phyloP scores from a whole-genome alignment of 2,113 vertebrate species.

The Etia nguti region DNA sequence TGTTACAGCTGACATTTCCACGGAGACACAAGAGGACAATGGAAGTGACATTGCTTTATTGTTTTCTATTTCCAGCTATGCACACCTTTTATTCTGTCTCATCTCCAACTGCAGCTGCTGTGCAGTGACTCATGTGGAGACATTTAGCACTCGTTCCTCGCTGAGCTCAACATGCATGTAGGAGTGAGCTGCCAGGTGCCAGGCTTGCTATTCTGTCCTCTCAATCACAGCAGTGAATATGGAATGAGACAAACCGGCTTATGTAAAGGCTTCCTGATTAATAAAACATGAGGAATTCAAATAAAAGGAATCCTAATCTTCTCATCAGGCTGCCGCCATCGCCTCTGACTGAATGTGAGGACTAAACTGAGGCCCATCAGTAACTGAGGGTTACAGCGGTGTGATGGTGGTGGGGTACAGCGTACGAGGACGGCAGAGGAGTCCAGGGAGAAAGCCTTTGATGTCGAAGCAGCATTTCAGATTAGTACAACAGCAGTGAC shows the following conservation, averaged over 20 bases:
- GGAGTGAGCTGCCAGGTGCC: conserved; percentile 12
- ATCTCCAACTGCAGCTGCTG: background rate
- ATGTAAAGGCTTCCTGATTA: conserved; percentile 43
- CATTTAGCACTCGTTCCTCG: background rate
- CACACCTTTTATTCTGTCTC: background rate
- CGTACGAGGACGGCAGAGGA: background rate
- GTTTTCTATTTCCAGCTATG: background rate
- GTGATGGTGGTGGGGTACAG: background rate
- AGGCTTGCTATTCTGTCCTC: background rate
- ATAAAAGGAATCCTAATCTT: conserved; percentile 34
- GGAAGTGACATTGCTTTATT: background rate
- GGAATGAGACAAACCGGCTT: conserved; percentile 28
- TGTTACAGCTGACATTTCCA: background rate
- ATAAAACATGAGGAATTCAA: conserved; percentile 57
- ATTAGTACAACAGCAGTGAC: conserved; percentile 24
- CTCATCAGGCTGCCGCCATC: background rate
- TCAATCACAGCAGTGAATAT: conserved; percentile 37
- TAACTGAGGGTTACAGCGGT: background rate
- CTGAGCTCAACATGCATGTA: background rate
- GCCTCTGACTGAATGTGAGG: background rate
- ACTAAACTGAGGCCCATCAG: background rate
- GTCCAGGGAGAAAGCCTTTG: conserved; percentile 19
- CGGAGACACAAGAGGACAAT: background rate
- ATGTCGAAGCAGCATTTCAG: conserved; percentile 34
- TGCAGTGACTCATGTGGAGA: background rate